Base-by-base conservation (phyloP, 2,113 vertebrate genomes). In the Urocynchramus pylzowi region DNA sequence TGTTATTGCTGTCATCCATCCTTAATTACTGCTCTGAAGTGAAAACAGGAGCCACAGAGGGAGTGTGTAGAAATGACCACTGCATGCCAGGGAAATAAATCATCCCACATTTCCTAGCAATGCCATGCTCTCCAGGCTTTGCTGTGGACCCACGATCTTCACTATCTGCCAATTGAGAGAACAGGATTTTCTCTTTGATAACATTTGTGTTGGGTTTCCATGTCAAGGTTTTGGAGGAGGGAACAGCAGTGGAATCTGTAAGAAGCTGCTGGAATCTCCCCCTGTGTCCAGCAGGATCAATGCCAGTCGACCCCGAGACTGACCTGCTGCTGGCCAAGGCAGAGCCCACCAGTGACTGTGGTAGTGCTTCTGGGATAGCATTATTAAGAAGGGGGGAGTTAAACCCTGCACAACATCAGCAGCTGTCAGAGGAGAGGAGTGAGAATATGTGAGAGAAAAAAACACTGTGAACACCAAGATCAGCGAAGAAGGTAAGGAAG, bases 231-330 rank as follows among this genome's bases (percentile, higher is more conserved):
- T 35, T 61, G 21, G 18, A 47, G 16, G 2, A 9, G 1, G 1
- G 3, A 21, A 12, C 11, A 60, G 22, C 9, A 6, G 4, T 35
- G 8, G 6, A 44, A 74, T 68, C 70, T 4, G 5, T 52, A 15
- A 50, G 37, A 67, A 82, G 26, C n/a, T 86, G 53, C 52, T 41
- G 7, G 28, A 76, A 76, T 18, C 16, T 56, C 47, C 23, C 33
- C 33, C 13, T 5, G 4, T 37, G 20, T 53, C 54, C 2, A 1
- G 9, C 3, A 61, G 21, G 42, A 42, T 11, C 28, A 35, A 11
- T 5, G 5, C 11, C 39, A 67, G 5, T 12, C 0, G 0, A 4
- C 7, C 56, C 52, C 5, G 3, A 33, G 22, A 39, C 0, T 3
- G 47, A 53, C 11, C 20, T 2, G 0, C 21, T 5, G 3, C 17